Evolutionary conservation across 2,113 vertebrate genomes (phyloP).

Genomic region (Philantomba maxwellii): DNA sequence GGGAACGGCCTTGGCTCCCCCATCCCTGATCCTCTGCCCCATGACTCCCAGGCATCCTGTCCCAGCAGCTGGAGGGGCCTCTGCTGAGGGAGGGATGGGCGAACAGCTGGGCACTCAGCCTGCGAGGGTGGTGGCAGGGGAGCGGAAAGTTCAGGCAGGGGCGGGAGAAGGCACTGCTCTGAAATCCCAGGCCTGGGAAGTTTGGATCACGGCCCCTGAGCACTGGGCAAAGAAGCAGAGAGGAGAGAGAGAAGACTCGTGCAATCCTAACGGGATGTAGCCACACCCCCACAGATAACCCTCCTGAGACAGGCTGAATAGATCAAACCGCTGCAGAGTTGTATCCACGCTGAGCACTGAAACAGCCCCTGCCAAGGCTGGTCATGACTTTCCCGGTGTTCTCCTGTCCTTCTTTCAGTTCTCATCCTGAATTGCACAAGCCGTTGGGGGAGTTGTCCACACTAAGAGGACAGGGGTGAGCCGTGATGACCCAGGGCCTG

Average conservation of each 20-base stretch:
- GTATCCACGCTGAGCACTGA: not conserved
- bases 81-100: fast-evolving
- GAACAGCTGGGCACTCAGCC: not conserved
- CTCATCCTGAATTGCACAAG: not conserved
- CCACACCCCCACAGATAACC: no score
- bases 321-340: no score
- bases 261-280: not conserved
- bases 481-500: not conserved
- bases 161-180: not conserved
- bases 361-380: not conserved
- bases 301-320: not conserved
- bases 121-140: not conserved
- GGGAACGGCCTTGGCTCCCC: not conserved
- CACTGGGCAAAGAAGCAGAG: not conserved
- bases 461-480: not conserved
- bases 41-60: not conserved
- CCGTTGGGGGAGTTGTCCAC: not conserved
- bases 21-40: not conserved
- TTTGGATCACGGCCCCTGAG: not conserved
- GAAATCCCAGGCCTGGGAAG: not conserved
- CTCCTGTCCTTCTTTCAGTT: not conserved
- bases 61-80: not conserved
- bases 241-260: not conserved
- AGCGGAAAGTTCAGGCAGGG: fast-evolving
- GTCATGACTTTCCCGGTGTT: fast-evolving